Conservation (phyloP, 2,113 vertebrate species). For the Oxygymnocypris stewartii region DNA sequence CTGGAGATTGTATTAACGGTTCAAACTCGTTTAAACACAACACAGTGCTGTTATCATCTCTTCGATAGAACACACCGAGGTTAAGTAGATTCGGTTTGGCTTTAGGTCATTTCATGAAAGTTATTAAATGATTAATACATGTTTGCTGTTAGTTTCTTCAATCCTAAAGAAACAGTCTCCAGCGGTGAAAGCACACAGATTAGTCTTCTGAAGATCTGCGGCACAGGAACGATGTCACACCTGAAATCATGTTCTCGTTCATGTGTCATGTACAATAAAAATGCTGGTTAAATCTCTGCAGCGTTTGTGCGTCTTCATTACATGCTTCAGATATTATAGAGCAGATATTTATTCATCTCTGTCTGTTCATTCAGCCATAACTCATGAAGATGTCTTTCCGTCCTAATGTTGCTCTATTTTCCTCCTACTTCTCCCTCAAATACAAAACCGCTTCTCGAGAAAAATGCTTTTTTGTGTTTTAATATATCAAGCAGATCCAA, state of each 20-base stretch:
- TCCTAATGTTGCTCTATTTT: neutral
- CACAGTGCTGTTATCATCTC: neutral
- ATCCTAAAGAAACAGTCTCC: neutral
- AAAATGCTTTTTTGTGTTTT: constrained; percentile 31
- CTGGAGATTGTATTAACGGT: neutral
- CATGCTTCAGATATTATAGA: constrained; percentile 23
- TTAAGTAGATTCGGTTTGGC: neutral
- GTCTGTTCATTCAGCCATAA: constrained; percentile 22
- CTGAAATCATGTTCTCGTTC: constrained; percentile 34
- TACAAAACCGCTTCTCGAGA: neutral
- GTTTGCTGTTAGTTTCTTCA: constrained; percentile 8
- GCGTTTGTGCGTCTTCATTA: constrained; percentile 28
- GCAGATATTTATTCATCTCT: constrained; percentile 34
- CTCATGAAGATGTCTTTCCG: constrained; percentile 14
- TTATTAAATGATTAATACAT: neutral
- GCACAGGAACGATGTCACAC: neutral
- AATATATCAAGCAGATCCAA: constrained; percentile 31
- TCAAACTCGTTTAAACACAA: too few relatives aligned
- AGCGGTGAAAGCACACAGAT: neutral
- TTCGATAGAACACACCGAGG: neutral
- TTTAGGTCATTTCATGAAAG: neutral
- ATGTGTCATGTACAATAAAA: constrained; percentile 52
- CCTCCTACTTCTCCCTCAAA: neutral
- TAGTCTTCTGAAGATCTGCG: constrained; percentile 27
- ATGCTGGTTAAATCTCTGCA: constrained; percentile 2